Evolutionary conservation across 92 coral and sea anemone genomes (phyloP).

Genomic region (Metridium senile): DNA sequence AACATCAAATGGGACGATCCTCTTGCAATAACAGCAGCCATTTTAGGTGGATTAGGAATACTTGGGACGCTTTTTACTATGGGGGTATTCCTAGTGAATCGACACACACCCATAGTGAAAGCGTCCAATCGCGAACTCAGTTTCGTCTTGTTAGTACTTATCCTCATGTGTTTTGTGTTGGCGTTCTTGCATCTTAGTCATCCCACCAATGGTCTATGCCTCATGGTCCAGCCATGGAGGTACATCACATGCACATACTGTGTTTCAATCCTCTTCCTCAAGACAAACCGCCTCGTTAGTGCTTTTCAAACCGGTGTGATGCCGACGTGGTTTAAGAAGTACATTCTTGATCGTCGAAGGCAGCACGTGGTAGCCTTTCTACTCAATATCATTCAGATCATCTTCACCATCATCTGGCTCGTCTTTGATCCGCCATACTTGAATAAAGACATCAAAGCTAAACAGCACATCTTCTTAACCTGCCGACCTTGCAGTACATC

Average conservation of each 20-base stretch:
- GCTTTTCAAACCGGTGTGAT: conserved; percentile 65
- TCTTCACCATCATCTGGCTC: conserved; percentile 54
- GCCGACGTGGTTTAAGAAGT: conserved; percentile 61
- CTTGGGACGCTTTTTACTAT: conserved; percentile 28
- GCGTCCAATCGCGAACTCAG: conserved; percentile 81
- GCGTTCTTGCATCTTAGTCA: conserved; percentile 57
- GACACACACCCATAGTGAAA: conserved; percentile 66
- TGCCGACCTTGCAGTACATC: conserved; percentile 47
- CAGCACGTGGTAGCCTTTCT: conserved; percentile 44
- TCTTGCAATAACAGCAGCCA: conserved; percentile 30
- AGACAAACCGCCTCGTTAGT: conserved; percentile 70
- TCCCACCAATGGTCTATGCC: conserved; percentile 58
- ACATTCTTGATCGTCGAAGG: conserved; percentile 36
- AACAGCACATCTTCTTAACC: conserved; percentile 42
- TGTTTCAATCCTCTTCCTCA: conserved; percentile 69
- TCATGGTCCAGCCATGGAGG: conserved; percentile 61
- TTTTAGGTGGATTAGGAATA: conserved; percentile 50
- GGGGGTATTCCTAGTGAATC: conserved; percentile 38
- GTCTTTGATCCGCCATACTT: conserved; percentile 60
- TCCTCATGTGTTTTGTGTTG: conserved; percentile 58
- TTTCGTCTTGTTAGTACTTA: conserved; percentile 50
- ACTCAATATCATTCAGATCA: conserved; percentile 30
- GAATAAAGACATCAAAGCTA: conserved; percentile 38
- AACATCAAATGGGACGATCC: conserved; percentile 61
- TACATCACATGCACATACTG: conserved; percentile 64